Evolutionary conservation across 64 coral and sea anemone genomes (phyloP), one percentile per base, ranked within the genome.

Genomic region (Stichodactyla mertensii): DNA sequence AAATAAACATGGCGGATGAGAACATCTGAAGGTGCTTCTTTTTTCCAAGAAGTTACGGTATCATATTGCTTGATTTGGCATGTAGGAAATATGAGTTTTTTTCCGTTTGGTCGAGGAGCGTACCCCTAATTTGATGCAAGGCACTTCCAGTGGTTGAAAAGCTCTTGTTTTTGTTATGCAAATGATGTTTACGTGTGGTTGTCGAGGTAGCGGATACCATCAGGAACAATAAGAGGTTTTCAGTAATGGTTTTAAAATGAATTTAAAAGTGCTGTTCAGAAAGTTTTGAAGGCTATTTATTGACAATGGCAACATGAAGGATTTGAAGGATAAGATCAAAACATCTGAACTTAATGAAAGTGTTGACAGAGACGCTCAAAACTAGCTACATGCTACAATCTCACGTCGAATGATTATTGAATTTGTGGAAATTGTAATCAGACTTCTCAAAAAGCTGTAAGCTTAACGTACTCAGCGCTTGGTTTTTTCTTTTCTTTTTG

Each of bases 151-250:
- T 8, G 22, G 69, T 27, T 74, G 19, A 22, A 15, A 66, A 66
- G 62, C 6, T n/a, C 24, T 74, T 74, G 24, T 52, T 28, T 20
- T 53, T 85, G 56, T 59, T 85, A 85, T 85, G 83, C 83, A 85
- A 64, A 85, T 85, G 20, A 31, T 52, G 55, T 64, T 57, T 85
- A 64, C 22, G 6, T 61, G 60, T 55, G 56, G 83, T 85, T 85
- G 83, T 61, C 57, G 55, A 82, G 23, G 83, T 18, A 56, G 56
- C 83, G 20, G 61, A 58, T 7, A 51, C 57, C 53, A 81, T 7
- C 6, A 19, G 5, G 5, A 81, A 66, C 23, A n/a, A 81, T 13
- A 74, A 74, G 24, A 74, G 23, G 23, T 9, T 74, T 74, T 31
- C 24, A 36, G 14, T 74, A 27, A 74, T 74, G 22, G 36, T 74